Evolutionary conservation across 53 echinoderm and acorn worm species (phyloP).

Genomic region (Patiria pectinifera): DNA sequence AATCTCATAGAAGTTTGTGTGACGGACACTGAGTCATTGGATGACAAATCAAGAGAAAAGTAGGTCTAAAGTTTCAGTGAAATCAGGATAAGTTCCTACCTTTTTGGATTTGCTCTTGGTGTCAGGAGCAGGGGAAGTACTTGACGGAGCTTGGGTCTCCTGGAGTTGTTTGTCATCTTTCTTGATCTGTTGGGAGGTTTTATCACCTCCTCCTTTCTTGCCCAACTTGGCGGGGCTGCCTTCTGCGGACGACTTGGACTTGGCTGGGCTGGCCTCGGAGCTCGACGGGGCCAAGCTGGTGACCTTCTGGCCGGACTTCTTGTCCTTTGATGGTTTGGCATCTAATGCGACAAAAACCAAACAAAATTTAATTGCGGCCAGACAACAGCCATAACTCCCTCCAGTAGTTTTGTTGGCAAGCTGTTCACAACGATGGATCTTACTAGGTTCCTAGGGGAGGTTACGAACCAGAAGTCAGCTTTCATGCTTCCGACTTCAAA

Average conservation of each 20-base stretch:
- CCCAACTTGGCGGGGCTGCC: conserved; percentile 25
- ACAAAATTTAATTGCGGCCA: background rate
- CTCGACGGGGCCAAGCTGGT: background rate
- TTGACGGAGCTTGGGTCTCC: background rate
- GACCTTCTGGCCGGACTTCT: conserved; percentile 29
- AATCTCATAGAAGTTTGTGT: no score
- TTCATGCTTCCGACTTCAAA: no score
- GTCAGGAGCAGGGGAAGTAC: conserved; percentile 6
- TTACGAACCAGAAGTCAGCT: no score
- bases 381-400: background rate
- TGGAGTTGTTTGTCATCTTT: conserved; percentile 15
- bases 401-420: background rate
- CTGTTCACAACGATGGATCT: no score
- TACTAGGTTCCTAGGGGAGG: no score
- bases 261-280: conserved; percentile 28
- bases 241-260: conserved; percentile 11
- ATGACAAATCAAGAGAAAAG: no score
- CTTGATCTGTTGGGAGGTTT: background rate
- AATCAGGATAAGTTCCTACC: background rate
- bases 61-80: background rate
- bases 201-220: conserved; percentile 1
- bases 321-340: conserved; percentile 26
- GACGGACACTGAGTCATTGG: no score
- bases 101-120: conserved; percentile 42
- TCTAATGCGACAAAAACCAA: background rate